Conservation (phyloP, 1,140 invertebrate genomes). For the Zaprionus davidi region DNA sequence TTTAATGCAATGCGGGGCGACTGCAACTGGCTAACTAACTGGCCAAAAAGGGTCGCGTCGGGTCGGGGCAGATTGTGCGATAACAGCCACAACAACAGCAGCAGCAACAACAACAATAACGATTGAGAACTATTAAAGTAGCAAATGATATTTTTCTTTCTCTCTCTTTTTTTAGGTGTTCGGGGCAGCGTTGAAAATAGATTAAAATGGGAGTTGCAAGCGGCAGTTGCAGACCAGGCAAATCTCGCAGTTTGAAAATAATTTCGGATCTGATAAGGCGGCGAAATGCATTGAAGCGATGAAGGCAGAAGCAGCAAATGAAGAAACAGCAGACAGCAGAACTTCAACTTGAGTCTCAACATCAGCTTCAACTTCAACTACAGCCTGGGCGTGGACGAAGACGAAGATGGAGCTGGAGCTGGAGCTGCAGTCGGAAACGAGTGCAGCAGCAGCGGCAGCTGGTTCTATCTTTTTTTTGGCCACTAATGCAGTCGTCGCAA, state of each 20-base stretch:
- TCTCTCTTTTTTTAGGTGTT: constrained; percentile 8
- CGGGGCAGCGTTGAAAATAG: constrained; percentile 68
- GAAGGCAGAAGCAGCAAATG: constrained; percentile 52
- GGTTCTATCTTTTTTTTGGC: constrained; percentile 32
- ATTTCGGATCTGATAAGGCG: constrained; percentile 76
- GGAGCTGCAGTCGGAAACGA: constrained; percentile 22
- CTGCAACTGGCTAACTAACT: constrained; percentile 70
- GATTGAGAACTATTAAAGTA: constrained; percentile 72
- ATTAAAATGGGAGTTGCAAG: constrained; percentile 61
- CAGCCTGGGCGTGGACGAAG: not conserved
- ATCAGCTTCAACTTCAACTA: constrained; percentile 34
- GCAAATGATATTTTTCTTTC: constrained; percentile 72
- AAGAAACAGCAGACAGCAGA: constrained; percentile 28
- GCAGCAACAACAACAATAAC: constrained; percentile 55
- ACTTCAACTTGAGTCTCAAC: constrained; percentile 40
- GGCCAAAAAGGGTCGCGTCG: constrained; percentile 67
- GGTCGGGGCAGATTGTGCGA: constrained; percentile 70
- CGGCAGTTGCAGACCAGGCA: constrained; percentile 27
- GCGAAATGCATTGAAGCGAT: constrained; percentile 67
- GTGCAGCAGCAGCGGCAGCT: constrained; percentile 41
- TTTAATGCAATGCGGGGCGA: constrained; percentile 63
- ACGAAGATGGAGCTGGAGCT: constrained; percentile 24
- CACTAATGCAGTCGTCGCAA: constrained; percentile 61
- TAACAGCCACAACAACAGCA: constrained; percentile 60
- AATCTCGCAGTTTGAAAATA: constrained; percentile 66